Percentiles rank a stretch among this genome's conserved stretches.
Evolutionary conservation across 2,797 vertebrate genomes (phyloP).

Genomic region (Oophaga sylvatica): DNA sequence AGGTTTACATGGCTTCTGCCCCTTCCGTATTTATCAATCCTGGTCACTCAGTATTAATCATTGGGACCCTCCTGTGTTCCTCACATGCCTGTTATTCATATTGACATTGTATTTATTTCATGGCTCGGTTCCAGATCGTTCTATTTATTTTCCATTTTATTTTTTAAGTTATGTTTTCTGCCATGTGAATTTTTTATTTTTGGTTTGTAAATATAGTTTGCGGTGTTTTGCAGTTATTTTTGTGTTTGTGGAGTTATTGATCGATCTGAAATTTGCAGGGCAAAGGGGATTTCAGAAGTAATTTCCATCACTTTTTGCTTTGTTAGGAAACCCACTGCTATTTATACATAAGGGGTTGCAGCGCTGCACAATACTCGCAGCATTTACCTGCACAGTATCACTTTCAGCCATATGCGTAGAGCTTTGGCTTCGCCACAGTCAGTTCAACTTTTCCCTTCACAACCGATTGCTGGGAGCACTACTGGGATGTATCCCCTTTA

Average conservation of each 20-base stretch:
- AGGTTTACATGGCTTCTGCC: background rate
- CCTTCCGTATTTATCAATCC: background rate
- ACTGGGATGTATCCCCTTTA: too few species aligned
- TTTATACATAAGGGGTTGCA: too few species aligned
- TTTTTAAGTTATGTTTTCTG: constrained; percentile 6
- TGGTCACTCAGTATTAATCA: constrained; percentile 19
- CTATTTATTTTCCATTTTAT: background rate
- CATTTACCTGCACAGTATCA: too few species aligned
- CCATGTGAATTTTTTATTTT: background rate
- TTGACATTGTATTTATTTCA: constrained; percentile 26
- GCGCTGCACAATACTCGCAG: too few species aligned
- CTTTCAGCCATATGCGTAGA: too few species aligned
- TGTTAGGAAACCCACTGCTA: too few species aligned
- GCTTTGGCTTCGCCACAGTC: too few species aligned
- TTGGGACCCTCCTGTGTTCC: too few species aligned
- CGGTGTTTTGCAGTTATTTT: constrained; percentile 14
- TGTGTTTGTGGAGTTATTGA: background rate
- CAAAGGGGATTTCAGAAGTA: too few species aligned
- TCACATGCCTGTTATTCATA: constrained; percentile 5
- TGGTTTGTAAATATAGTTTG: constrained; percentile 25
- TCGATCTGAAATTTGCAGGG: background rate
- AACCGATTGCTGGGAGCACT: too few species aligned
- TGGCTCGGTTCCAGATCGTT: background rate
- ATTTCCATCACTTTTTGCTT: too few species aligned
- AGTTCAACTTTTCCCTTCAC: too few species aligned